Conservation (phyloP, 2,888 invertebrate genomes). For the Heliconius hortense region DNA sequence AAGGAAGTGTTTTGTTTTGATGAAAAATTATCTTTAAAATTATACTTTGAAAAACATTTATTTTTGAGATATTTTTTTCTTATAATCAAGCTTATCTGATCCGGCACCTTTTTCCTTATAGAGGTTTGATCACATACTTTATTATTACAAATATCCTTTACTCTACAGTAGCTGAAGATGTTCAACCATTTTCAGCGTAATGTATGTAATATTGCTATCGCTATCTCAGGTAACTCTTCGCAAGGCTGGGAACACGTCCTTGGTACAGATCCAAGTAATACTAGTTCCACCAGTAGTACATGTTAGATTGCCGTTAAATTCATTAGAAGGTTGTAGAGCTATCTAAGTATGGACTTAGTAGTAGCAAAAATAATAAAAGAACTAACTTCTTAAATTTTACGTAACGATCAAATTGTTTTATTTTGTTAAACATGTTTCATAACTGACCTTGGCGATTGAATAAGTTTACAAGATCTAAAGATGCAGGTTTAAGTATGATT, state of each 20-base stretch:
- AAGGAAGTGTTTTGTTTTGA: not conserved
- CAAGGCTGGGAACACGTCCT: slow-evolving; percentile 41
- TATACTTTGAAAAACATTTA: not conserved
- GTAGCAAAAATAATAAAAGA: not conserved
- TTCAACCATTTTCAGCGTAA: not conserved
- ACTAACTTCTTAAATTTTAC: not conserved
- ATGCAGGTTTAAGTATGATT: not conserved
- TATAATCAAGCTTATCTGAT: too few relatives aligned
- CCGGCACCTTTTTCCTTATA: too few relatives aligned
- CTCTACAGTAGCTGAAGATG: not conserved
- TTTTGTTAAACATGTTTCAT: slow-evolving; percentile 4
- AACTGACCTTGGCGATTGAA: not conserved
- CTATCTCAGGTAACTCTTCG: slow-evolving; percentile 8
- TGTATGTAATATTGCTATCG: not conserved
- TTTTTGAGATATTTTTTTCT: not conserved
- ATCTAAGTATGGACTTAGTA: slow-evolving; percentile 12
- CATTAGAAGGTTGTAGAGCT: slow-evolving; percentile 12
- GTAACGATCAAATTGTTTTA: not conserved
- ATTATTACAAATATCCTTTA: too few relatives aligned
- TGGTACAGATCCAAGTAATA: slow-evolving; percentile 26
- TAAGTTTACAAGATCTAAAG: not conserved
- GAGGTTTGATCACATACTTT: not conserved
- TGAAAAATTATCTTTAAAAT: not conserved
- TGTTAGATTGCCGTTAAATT: slow-evolving; percentile 22
- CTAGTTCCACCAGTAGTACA: slow-evolving; percentile 20